These are phyloP conservation scores for Zaprionus inermis DNA, from an alignment of 1,140 invertebrate species.

Conservation along the genomic window DNA sequence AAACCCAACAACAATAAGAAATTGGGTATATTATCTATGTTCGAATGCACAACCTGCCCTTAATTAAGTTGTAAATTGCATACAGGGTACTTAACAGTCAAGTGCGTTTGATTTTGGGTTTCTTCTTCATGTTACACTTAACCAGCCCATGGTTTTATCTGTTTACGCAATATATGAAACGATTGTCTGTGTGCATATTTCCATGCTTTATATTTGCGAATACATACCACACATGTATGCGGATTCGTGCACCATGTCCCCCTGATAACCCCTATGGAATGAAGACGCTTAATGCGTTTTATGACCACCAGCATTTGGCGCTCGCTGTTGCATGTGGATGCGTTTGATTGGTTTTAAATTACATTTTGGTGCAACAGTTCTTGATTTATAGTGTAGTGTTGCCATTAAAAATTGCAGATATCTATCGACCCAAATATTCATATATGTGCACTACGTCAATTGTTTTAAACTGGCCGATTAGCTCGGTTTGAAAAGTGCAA, in stretches of 20 bases:
- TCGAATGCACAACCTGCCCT: neutral
- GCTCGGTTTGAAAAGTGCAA: neutral
- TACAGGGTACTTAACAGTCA: conserved; percentile 9
- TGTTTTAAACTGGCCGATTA: neutral
- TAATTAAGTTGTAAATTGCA: neutral
- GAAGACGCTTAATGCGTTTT: conserved; percentile 64
- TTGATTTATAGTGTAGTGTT: conserved; percentile 37
- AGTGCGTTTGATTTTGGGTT: conserved; percentile 5
- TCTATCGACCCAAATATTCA: conserved; percentile 10
- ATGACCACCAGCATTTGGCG: conserved; percentile 55
- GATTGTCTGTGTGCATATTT: conserved; percentile 19
- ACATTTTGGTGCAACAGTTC: conserved; percentile 44
- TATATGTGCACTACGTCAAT: conserved; percentile 3
- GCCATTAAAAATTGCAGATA: conserved; percentile 24
- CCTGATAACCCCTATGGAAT: conserved; percentile 27
- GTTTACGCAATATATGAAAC: conserved; percentile 37
- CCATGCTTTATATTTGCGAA: conserved; percentile 9
- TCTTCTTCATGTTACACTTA: conserved; percentile 18
- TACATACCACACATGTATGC: neutral
- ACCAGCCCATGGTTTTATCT: conserved; percentile 24
- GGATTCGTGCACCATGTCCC: neutral
- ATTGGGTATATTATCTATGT: neutral
- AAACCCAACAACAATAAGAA: neutral
- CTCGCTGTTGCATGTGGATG: conserved; percentile 62
- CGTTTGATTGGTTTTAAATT: conserved; percentile 75